Evolutionary conservation across 1,140 invertebrate genomes (phyloP).

Genomic region (Dufourea novaeangliae): DNA sequence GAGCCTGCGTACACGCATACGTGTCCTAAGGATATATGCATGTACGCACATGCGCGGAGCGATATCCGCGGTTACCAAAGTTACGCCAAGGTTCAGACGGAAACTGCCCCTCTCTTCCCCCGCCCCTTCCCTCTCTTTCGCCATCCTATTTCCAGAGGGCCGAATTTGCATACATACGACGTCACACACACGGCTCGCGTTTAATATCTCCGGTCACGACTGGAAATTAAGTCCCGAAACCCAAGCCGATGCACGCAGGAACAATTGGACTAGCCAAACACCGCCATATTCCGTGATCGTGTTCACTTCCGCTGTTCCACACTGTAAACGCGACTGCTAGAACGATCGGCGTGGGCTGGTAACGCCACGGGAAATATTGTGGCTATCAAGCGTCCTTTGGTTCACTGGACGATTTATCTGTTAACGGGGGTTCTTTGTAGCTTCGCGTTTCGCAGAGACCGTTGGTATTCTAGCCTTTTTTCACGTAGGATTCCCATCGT

Average conservation of each 20-base stretch:
- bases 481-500: not conserved
- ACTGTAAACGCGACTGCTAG: constrained; percentile 46
- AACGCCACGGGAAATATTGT: constrained; percentile 48
- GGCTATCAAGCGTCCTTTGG: constrained; percentile 22
- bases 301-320: constrained; percentile 55
- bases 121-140: not conserved
- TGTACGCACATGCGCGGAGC: constrained; percentile 55
- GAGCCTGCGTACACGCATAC: constrained; percentile 14
- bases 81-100: constrained; percentile 73
- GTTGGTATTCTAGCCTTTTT: not conserved
- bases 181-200: constrained; percentile 76
- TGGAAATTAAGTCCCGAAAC: constrained; percentile 77
- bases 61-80: constrained; percentile 74
- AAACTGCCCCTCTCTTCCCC: constrained; percentile 47
- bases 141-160: constrained; percentile 53
- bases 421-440: not conserved
- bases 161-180: constrained; percentile 80
- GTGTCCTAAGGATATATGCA: constrained; percentile 36
- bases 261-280: constrained; percentile 56
- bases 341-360: constrained; percentile 39
- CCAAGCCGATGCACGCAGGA: constrained; percentile 54
- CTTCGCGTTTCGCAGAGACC: not conserved
- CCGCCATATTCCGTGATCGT: constrained; percentile 50
- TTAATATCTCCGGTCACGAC: constrained; percentile 76
- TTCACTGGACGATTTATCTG: constrained; percentile 17